Evolutionary conservation across 2,888 invertebrate genomes (phyloP), one percentile per base, ranked within the genome.

Genomic region (Acleris sparsana): DNA sequence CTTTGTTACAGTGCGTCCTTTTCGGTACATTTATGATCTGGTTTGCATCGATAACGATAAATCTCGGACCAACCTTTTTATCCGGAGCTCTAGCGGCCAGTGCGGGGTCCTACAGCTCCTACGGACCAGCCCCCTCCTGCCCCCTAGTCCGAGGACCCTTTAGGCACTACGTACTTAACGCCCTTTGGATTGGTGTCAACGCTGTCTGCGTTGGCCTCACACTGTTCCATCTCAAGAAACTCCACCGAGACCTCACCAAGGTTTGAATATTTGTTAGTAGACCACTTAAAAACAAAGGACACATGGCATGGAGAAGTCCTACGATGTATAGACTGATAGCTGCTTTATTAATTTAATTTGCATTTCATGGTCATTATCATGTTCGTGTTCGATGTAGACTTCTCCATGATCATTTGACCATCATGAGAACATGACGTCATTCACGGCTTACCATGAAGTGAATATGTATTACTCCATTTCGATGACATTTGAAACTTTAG

Each of bases 1-100:
- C 46, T 78, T 87, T 88, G 80, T 91, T 90, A 20, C 96, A 97
- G 94, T 98, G 98, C 88, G 97, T 97, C 70, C 94, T 97, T 57
- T 98, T 98, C 88, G 97, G 97, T 70, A 95, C 97, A 61, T 97
- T 97, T 87, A 97, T 97, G 95, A 97, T 97, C 82, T 98, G 97
- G 97, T 97, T 98, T 89, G 97, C 97, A 62, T 96, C 96, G 72
- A 96, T 97, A 82, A 97, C 97, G 60, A 96, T 97, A 85, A 97
- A 98, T 91, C 94, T 98, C 75, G 97, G 97, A 29, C 97, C 97
- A 39, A 97, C 97, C 44, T 97, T 97, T 89, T 93, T 97, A 79
- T 96, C 95, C 80, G 97, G 97, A 58, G 97, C 97, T 52, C 88
- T 97, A 71, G 97, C 97, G 13, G 96, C 96, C 67, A 96, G 96